A percentile compares a stretch with the other conserved stretches of the same genome.
Conservation (phyloP, 1,140 invertebrate species). For the Pseudomyrmex cubaensis region DNA sequence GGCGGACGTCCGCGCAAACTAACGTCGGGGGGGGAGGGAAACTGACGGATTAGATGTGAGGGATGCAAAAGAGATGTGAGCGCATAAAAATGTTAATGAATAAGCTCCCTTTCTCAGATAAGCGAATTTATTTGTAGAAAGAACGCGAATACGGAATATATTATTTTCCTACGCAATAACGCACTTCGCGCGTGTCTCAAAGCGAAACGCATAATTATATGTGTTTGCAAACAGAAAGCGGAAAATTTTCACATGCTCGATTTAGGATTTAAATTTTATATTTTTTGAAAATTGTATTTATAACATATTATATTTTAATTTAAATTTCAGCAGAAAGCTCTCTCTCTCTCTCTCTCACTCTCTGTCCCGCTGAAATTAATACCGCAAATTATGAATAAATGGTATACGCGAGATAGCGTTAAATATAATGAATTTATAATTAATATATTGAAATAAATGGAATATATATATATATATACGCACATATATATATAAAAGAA, state of each 20-base stretch:
- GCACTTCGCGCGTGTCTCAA: slow-evolving; percentile 2
- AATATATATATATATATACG: too few relatives aligned
- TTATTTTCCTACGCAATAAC: slow-evolving; percentile 25
- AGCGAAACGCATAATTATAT: neutral
- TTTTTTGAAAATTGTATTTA: slow-evolving; percentile 12
- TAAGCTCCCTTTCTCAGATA: neutral
- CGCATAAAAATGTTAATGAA: slow-evolving; percentile 29
- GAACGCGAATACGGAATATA: neutral
- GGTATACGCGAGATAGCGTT: slow-evolving; percentile 1
- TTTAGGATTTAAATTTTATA: slow-evolving; percentile 30
- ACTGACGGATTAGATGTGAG: slow-evolving; percentile 18
- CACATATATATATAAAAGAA: neutral
- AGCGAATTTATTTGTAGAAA: neutral
- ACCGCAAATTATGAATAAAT: neutral
- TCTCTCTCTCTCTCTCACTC: too few relatives aligned
- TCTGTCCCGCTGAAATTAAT: slow-evolving; percentile 23
- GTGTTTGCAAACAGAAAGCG: slow-evolving; percentile 12
- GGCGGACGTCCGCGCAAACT: neutral
- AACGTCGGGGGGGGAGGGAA: neutral
- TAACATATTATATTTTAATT: slow-evolving; percentile 3
- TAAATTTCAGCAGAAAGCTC: slow-evolving; percentile 9
- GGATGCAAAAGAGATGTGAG: neutral
- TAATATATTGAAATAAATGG: slow-evolving; percentile 16
- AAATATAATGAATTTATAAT: slow-evolving; percentile 42
- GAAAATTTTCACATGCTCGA: slow-evolving; percentile 6